Percentiles rank a stretch among this genome's conserved stretches.
Conservation (phyloP, 2,797 vertebrate species). For the Acrossocheilus fasciatus region DNA sequence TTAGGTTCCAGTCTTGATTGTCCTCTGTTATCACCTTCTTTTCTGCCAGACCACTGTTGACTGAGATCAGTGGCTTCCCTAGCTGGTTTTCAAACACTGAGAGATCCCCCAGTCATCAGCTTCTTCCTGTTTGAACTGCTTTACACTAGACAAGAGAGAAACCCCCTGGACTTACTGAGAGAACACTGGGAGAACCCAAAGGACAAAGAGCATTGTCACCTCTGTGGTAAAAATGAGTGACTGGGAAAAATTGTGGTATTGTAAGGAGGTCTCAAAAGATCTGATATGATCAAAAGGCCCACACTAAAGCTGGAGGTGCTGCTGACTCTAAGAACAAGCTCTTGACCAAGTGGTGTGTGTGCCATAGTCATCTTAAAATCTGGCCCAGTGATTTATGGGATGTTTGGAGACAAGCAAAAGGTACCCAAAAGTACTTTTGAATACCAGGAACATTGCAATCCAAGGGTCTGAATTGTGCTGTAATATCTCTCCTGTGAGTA, state of each 20-base stretch:
- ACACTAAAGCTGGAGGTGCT: neutral
- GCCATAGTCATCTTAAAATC: neutral
- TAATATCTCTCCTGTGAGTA: neutral
- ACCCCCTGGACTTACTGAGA: neutral
- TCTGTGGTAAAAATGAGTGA: neutral
- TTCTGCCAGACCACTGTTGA: constrained; percentile 3
- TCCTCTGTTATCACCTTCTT: constrained; percentile 24
- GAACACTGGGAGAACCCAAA: neutral
- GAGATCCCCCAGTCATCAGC: neutral
- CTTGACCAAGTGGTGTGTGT: neutral
- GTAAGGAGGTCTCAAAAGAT: neutral
- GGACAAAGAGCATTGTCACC: neutral
- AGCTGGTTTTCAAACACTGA: neutral
- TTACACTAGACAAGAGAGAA: constrained; percentile 4
- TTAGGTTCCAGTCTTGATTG: constrained; percentile 31
- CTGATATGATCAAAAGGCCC: neutral
- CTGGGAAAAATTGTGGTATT: neutral
- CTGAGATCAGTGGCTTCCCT: constrained; percentile 10
- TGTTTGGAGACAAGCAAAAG: neutral
- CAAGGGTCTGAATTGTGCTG: neutral
- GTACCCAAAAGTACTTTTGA: neutral
- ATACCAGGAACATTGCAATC: neutral
- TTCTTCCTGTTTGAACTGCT: constrained; percentile 13
- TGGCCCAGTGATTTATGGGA: neutral
- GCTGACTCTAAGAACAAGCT: neutral